These are phyloP conservation scores for Gobio gobio DNA, from an alignment of 2,113 vertebrate species.

Conservation along the genomic window DNA sequence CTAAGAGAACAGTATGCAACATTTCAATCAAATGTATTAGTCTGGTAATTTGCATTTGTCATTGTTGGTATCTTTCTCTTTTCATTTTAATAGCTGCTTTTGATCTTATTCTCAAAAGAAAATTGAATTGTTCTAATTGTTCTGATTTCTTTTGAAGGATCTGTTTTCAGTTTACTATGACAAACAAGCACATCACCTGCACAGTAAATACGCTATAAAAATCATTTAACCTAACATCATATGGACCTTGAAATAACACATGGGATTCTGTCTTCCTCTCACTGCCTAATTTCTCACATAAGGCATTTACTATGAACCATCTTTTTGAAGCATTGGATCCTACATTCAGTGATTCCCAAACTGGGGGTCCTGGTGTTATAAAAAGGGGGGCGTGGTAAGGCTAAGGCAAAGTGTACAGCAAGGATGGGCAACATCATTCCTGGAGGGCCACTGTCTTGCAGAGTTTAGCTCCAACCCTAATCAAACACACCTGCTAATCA, in stretches of 20 bases:
- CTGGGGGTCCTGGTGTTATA: too few relatives aligned
- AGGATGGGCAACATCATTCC: too few relatives aligned
- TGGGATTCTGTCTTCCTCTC: background rate
- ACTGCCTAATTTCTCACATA: background rate
- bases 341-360: too few relatives aligned
- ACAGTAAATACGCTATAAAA: background rate
- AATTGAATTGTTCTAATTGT: background rate
- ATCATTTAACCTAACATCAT: background rate
- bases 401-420: too few relatives aligned
- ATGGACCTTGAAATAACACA: slow-evolving; percentile 21
- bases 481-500: too few relatives aligned
- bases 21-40: slow-evolving; percentile 64
- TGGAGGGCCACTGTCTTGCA: too few relatives aligned
- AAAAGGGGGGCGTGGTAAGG: too few relatives aligned
- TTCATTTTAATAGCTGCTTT: background rate
- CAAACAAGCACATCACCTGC: slow-evolving; percentile 23
- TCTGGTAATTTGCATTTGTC: slow-evolving; percentile 72
- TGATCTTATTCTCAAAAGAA: background rate
- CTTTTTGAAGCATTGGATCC: too few relatives aligned
- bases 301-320: too few relatives aligned
- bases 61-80: slow-evolving; percentile 52
- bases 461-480: too few relatives aligned
- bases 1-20: slow-evolving; percentile 67
- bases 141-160: slow-evolving; percentile 28
- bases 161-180: slow-evolving; percentile 54